Base-by-base conservation (phyloP, 2,113 vertebrate genomes). In the Chloroceryle aenea region DNA sequence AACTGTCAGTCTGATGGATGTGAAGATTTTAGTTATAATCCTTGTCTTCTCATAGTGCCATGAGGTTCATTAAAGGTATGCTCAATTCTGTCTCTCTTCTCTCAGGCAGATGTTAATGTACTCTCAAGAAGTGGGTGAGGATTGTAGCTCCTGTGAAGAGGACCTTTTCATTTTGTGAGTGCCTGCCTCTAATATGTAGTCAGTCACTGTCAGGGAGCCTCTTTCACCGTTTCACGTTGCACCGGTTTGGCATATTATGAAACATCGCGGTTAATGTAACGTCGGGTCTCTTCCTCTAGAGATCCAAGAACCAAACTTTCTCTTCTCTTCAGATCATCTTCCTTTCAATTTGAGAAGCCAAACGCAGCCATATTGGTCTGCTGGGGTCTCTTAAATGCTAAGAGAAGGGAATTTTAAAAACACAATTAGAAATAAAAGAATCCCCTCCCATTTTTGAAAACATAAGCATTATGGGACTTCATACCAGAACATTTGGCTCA, bases 151-250 rank as follows among this genome's bases (percentile, higher is more conserved):
- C 26, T 99, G 98, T 53, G 99, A 99, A 97, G 99, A 99, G 97
- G 99, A 99, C 93, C 99, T 99, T 68, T 99, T 99, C 71, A 99
- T 99, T 88, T 96, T 99, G 99, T 99, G 96, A 99, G 99, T 99
- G 73, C 11, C 61, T 69, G 42, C 56, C 3, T 66, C 14, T 69
- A 68, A 36, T 48, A 38, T 32, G 59, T 76, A 40, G 27, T 42
- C 64, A 29, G 29, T 19, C 8, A 13, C 22, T 20, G 30, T 15
- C 75, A 62, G 53, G 61, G 67, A 89, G 52, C 25, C 38, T 53
- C 20, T 80, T 90, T 53, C 23, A 48, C 43, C 26, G 50, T 93
- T 80, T 67, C 20, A 4, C 12, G 14, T 90, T 83, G 68, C 27
- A 4, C 43, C 74, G 38, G 30, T 66, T 80, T 79, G 61, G 32